Conservation (phyloP, 2,113 vertebrate genomes). For the Archilochus colubris region DNA sequence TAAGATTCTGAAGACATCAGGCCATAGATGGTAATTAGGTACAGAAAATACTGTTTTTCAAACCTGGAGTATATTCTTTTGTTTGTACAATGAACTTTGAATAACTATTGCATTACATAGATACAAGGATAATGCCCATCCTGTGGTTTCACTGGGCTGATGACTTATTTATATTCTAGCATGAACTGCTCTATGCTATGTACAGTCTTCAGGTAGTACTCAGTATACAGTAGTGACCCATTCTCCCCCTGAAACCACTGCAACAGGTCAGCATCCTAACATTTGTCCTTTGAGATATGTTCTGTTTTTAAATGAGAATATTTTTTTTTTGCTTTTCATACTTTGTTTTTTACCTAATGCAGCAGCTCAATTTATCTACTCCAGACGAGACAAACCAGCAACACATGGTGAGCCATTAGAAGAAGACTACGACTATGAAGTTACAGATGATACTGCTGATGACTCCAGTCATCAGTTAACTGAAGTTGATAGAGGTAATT, state of each 20-base stretch:
- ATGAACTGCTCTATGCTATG: background rate
- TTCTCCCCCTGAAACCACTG: background rate
- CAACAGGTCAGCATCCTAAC: background rate
- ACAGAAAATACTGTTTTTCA: background rate
- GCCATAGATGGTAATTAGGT: background rate
- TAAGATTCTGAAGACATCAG: background rate
- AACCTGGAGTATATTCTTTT: background rate
- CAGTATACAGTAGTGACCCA: background rate
- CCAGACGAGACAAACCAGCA: constrained; percentile 84
- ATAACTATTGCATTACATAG: background rate
- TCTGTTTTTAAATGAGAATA: background rate
- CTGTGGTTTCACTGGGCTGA: background rate
- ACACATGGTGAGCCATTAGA: constrained; percentile 84
- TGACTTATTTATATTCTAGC: background rate
- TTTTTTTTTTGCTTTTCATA: background rate
- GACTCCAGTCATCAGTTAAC: constrained; percentile 78
- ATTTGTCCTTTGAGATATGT: background rate
- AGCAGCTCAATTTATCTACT: constrained; percentile 99
- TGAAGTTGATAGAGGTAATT: constrained; percentile 89
- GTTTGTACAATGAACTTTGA: background rate
- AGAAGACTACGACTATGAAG: constrained; percentile 81
- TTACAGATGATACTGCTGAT: constrained; percentile 75
- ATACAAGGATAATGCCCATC: background rate
- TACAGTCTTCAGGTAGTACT: background rate
- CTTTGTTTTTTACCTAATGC: constrained; percentile 44